Conservation (phyloP, 2,888 invertebrate genomes). For the Dascillus cervinus region DNA sequence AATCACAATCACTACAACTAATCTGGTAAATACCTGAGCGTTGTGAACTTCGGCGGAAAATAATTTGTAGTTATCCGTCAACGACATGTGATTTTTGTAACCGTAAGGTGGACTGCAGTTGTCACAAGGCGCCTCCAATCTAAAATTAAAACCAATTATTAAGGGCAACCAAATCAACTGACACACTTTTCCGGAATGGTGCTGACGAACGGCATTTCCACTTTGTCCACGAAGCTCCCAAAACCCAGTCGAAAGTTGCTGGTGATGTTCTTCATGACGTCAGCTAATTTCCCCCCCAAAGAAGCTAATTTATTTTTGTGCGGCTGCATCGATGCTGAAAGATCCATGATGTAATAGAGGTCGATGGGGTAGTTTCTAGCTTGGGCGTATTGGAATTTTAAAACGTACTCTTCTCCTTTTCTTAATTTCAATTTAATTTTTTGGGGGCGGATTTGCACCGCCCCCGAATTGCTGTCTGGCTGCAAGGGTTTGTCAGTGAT, state of each 20-base stretch:
- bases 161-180: background rate
- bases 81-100: conserved; percentile 63
- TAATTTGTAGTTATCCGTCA: conserved; percentile 49
- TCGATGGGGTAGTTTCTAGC: conserved; percentile 75
- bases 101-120: conserved; percentile 56
- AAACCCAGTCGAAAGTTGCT: conserved; percentile 57
- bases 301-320: conserved; percentile 48
- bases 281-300: conserved; percentile 46
- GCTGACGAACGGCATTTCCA: conserved; percentile 53
- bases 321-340: conserved; percentile 61
- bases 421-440: conserved; percentile 43
- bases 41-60: conserved; percentile 41
- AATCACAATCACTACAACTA: no score
- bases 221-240: conserved; percentile 64
- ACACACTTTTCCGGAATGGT: conserved; percentile 42
- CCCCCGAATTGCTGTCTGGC: conserved; percentile 17
- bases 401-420: conserved; percentile 39
- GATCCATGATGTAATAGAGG: conserved; percentile 74
- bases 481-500: no score
- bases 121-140: conserved; percentile 29
- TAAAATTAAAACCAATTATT: conserved; percentile 14
- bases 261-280: conserved; percentile 51
- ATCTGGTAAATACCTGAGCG: no score
- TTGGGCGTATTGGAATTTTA: conserved; percentile 50
- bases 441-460: conserved; percentile 52